Evolutionary conservation across 2,888 invertebrate species (phyloP), one percentile per base, ranked within the genome.

Genomic region (Argynnis bischoffii): DNA sequence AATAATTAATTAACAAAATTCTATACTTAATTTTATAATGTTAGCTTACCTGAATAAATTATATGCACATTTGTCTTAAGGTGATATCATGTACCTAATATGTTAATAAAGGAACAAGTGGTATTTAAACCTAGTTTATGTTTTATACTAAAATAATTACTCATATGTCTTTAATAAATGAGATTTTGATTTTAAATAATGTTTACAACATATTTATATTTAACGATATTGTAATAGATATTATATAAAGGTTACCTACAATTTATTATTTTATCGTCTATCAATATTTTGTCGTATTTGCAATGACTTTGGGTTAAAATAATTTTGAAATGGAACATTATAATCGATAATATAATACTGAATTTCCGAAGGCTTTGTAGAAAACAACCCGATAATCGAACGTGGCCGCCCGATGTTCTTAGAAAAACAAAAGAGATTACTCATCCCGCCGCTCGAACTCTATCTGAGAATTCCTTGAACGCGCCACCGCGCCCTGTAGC

Each of bases 381-480:
- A 83, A 81, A 83, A 85, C 81, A 81, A 84, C 82, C 82, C 83
- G 88, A 89, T 90, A 87, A 90, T 89, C 87, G 85, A 77, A 77
- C 78, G 79, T 75, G 75, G 73, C 72, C 69, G 79, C 81, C 79
- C 80, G 77, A 79, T 81, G 81, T 85, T 86, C 86, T 87, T 81
- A 87, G 87, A 91, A 92, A 91, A 92, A 92, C 90, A 92, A 91
- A 90, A 89, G 91, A 90, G 89, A 91, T 92, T 91, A 92, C 89
- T 92, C 90, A 92, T 91, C 87, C 89, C 81, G 80, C 81, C 79
- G 84, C 85, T 86, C 91, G 87, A 90, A 91, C 89, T 92, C 90
- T 90, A 89, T 90, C 89, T 84, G 82, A 87, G 88, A 87, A 89
- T 88, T 89, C 87, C 86, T 86, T 81, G 83, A 85, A 85, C 87